Conservation (phyloP, 53 echinoderm and acorn worm species). For the Holothuria leucospilota region DNA sequence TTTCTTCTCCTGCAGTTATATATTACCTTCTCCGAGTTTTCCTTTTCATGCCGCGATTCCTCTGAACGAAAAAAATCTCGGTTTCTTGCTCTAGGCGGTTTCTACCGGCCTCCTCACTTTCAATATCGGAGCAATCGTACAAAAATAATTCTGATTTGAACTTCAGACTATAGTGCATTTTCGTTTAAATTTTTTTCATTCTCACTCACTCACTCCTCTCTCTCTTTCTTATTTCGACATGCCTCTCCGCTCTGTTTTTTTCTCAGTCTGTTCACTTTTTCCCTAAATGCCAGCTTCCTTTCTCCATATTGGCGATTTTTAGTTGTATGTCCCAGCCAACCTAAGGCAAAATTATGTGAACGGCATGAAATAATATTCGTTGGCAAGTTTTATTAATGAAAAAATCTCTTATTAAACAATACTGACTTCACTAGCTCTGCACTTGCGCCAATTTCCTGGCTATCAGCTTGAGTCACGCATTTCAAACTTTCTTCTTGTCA, state of each 20-base stretch:
- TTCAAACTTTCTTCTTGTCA: constrained; percentile 5
- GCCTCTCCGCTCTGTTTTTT: not conserved
- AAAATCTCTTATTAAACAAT: constrained; percentile 37
- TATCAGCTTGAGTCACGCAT: constrained; percentile 20
- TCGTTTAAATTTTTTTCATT: too few species aligned
- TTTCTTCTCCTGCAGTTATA: not conserved
- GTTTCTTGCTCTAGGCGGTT: constrained; percentile 20
- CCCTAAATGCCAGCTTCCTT: not conserved
- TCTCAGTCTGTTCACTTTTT: not conserved
- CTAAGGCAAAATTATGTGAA: constrained; percentile 36
- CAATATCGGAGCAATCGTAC: constrained; percentile 12
- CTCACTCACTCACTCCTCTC: too few species aligned
- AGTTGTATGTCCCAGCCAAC: constrained; percentile 18
- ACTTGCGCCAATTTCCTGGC: constrained; percentile 35
- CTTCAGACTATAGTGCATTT: too few species aligned
- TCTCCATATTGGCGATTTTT: not conserved
- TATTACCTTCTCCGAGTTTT: not conserved
- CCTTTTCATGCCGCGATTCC: too few species aligned
- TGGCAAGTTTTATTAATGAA: constrained; percentile 50
- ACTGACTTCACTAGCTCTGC: constrained; percentile 25
- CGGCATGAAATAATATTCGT: constrained; percentile 38
- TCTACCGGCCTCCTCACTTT: constrained; percentile 5
- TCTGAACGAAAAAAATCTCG: not conserved
- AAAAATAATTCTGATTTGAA: not conserved
- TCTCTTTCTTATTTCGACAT: not conserved